phyloP scores from a whole-genome alignment of 2,797 vertebrate species.

The Eremophila alpestris region DNA sequence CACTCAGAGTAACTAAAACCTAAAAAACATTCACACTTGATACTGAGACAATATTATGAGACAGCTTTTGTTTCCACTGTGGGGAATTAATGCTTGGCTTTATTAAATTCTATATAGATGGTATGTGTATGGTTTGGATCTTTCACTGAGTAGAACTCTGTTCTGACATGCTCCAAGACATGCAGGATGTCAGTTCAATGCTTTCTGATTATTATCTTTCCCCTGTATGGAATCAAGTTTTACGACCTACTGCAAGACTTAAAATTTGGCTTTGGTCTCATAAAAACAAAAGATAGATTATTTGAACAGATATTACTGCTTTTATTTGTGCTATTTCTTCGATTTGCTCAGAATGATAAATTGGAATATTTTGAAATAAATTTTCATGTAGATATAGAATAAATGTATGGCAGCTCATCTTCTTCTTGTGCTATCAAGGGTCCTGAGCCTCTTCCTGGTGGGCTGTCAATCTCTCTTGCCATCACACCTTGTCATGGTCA shows the following conservation, averaged over 20 bases:
- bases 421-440: background rate
- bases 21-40: background rate
- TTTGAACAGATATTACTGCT: background rate
- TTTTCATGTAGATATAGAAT: background rate
- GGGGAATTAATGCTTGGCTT: background rate
- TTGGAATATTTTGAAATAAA: background rate
- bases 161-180: background rate
- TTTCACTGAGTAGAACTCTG: background rate
- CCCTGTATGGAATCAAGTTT: background rate
- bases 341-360: background rate
- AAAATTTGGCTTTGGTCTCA: background rate
- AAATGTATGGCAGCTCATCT: background rate
- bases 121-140: background rate
- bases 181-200: background rate
- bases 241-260: background rate
- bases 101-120: background rate
- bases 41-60: background rate
- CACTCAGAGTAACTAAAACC: background rate
- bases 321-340: background rate
- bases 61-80: background rate
- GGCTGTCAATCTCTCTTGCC: background rate
- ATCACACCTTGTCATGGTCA: background rate
- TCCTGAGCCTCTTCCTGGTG: background rate
- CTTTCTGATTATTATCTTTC: background rate
- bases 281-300: background rate